These are phyloP conservation scores for Dicyrtomina minuta DNA, from an alignment of 2,888 invertebrate genomes.

Conservation along the genomic window DNA sequence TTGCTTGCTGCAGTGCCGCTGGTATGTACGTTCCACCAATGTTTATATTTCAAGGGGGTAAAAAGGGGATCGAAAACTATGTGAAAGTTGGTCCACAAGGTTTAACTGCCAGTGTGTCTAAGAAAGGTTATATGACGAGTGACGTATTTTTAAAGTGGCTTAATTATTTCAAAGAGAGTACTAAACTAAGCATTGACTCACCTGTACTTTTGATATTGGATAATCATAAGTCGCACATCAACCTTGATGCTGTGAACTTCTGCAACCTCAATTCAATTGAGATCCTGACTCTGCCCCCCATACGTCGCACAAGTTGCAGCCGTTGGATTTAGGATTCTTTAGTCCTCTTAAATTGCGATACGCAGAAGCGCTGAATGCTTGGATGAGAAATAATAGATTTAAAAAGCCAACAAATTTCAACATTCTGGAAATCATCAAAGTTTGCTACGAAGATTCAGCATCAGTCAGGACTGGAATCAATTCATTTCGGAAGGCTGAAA, in stretches of 20 bases:
- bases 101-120: neutral
- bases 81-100: constrained; percentile 26
- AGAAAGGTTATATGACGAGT: constrained; percentile 19
- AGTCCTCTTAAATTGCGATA: constrained; percentile 52
- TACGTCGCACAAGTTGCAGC: constrained; percentile 53
- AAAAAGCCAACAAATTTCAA: neutral
- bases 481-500: constrained; percentile 7
- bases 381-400: constrained; percentile 3
- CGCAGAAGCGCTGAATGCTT: constrained; percentile 17
- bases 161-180: constrained; percentile 54
- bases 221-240: constrained; percentile 54
- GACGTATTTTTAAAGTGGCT: constrained; percentile 54
- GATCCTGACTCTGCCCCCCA: constrained; percentile 54
- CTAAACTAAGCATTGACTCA: constrained; percentile 55
- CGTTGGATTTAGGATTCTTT: constrained; percentile 53
- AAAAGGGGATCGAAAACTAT: neutral
- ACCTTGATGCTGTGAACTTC: constrained; percentile 46
- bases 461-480: neutral
- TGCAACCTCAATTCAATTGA: constrained; percentile 52
- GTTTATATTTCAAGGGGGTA: constrained; percentile 32
- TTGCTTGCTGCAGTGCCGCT: constrained; percentile 31
- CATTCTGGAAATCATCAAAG: constrained; percentile 9
- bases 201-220: constrained; percentile 55
- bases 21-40: constrained; percentile 33
- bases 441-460: neutral